These are phyloP conservation scores for Pycnonotus jocosus DNA, from an alignment of 2,113 vertebrate species.

Conservation along the genomic window DNA sequence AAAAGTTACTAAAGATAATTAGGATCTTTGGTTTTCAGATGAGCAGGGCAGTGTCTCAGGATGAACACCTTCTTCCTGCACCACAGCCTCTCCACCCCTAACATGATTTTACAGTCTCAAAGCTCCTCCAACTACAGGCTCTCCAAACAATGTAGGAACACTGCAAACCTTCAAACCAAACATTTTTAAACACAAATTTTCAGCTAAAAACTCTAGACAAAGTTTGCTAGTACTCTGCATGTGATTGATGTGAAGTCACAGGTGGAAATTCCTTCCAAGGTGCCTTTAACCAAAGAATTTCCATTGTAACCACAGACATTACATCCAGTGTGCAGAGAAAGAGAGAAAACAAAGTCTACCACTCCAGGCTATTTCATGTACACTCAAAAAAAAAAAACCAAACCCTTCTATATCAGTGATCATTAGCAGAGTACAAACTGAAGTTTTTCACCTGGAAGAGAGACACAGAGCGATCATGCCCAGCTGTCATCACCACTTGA, in stretches of 20 bases:
- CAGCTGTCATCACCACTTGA: slow-evolving; percentile 90
- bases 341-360: neutral
- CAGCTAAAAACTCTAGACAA: neutral
- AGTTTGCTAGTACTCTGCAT: neutral
- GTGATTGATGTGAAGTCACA: neutral
- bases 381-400: too few relatives aligned
- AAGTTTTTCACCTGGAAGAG: slow-evolving; percentile 86
- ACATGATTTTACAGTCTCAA: neutral
- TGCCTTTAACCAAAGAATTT: neutral
- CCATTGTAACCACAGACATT: neutral
- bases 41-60: neutral
- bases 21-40: neutral
- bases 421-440: accelerated
- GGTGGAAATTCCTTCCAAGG: neutral
- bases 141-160: neutral
- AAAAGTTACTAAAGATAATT: neutral
- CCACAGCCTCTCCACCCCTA: neutral
- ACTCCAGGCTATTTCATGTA: neutral
- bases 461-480: slow-evolving; percentile 81
- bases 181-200: neutral
- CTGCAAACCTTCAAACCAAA: neutral
- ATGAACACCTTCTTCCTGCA: neutral
- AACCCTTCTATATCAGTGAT: accelerated
- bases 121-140: neutral
- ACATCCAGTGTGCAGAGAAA: neutral